Evolutionary conservation across 2,113 vertebrate genomes (phyloP), one percentile per base, ranked within the genome.

Genomic region (Actenoides lindsayi): DNA sequence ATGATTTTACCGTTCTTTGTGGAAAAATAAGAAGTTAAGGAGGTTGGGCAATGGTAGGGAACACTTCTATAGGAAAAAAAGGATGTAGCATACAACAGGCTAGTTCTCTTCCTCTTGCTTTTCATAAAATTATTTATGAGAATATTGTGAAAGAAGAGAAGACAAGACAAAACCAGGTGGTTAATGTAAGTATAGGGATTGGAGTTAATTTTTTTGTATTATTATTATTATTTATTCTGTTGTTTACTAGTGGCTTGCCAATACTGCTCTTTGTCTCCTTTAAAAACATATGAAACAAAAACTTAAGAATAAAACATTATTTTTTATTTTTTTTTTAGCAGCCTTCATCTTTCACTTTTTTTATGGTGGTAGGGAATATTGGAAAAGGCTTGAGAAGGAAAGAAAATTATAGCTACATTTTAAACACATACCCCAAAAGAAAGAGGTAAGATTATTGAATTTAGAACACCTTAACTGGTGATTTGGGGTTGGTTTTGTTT

Each of bases 71-170:
- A 35, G 53, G 30, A 11, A 33, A 73, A 51, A 70, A 59, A 77
- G 14, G 12, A 24, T 50, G 50, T 77, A 83, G 48, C 30, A 7
- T 75, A 56, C 35, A 87, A 16, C 2, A 7, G 75, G 89, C 56
- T 91, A n/a, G 25, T 51, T 51, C 25, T 53, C n/a, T 71, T 53
- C 48, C 48, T 71, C 25, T 71, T 30, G 69, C 35, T 71, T 53
- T 53, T 71, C 69, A 53, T 60, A 54, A 89, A 94, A 73, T 75
- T 71, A 62, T 81, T 87, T 81, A n/a, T 42, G 27, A 41, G 53
- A 23, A 73, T 70, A 84, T 76, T 90, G 74, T 89, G 86, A 68
- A 93, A 90, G 53, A 82, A 89, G 56, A 80, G 37, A 93, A 73
- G 57, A 79, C 3, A 48, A 60, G 23, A 44, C 48, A 82, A 90